Evolutionary conservation across 1,140 invertebrate species (phyloP).

Genomic region (Meloidogyne hapla): DNA sequence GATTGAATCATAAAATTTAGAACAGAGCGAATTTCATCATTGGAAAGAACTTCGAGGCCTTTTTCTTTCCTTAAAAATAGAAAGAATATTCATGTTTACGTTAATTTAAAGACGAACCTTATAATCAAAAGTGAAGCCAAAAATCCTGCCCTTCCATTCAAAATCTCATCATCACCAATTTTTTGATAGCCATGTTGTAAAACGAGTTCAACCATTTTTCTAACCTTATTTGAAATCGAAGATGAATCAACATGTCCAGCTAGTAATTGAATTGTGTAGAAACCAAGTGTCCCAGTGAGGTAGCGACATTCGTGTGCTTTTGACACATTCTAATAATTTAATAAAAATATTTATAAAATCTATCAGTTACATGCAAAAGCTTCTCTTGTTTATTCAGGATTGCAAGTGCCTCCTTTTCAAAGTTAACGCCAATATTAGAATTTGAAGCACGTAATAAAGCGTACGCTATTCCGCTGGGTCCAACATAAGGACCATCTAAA

Average conservation of each 20-base stretch:
- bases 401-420: conserved; percentile 19
- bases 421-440: background rate
- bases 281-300: conserved; percentile 36
- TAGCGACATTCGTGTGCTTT: conserved; percentile 37
- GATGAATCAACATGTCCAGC: conserved; percentile 14
- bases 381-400: background rate
- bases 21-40: conserved; percentile 38
- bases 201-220: conserved; percentile 30
- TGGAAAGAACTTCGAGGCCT: conserved; percentile 31
- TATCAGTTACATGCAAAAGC: conserved; percentile 9
- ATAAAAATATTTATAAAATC: background rate
- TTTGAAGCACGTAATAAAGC: conserved; percentile 22
- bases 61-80: conserved; percentile 41
- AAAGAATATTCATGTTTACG: background rate
- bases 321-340: conserved; percentile 16
- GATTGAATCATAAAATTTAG: conserved; percentile 39
- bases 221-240: background rate
- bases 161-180: conserved; percentile 43
- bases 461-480: conserved; percentile 30
- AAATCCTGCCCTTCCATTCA: conserved; percentile 46
- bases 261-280: conserved; percentile 39
- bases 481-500: conserved; percentile 38
- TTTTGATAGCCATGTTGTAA: conserved; percentile 36
- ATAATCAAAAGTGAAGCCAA: conserved; percentile 28
- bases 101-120: conserved; percentile 6